Evolutionary conservation across 37 sponge, comb jelly and placozoan species (phyloP), one percentile per base, ranked within the genome.

Genomic region (Trichoplax adhaerens): DNA sequence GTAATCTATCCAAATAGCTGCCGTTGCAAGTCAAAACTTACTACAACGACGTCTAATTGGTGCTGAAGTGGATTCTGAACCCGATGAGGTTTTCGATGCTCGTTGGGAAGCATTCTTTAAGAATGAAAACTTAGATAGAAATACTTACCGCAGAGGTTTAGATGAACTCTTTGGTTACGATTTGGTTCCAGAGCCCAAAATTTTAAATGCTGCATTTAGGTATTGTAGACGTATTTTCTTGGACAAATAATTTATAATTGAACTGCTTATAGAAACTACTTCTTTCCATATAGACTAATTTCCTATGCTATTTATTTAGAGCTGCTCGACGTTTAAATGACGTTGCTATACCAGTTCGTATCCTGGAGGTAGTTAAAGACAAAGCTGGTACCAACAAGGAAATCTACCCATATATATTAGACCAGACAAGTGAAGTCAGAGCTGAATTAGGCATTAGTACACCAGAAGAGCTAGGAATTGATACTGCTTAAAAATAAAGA

Each of bases 381-480:
- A 93, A 93, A 56, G 76, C 79, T 50, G 94, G 77, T 48, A 81
- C 84, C 1, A 78, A 88, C 56, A 55, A 78, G 48, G 77, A 83
- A 55, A 85, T 88, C 2, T 93, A 93, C 65, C 65, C 79, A 48
- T 85, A 88, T 66, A 68, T 93, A 47, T 67, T 93, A 56, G 87
- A 82, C 4, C 29, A 29, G 29, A 29, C 29, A 29, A 29, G 29
- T 29, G 29, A 29, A 29, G 29, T 29, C 29, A 29, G 29, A 29
- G 29, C 29, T 29, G 94, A 93, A 53, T 75, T 93, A 5, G 94
- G 94, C 48, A 66, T 93, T n/a, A 74, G 65, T 29, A 88, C 94
- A n/a, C 90, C 90, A 12, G 94, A 93, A 53, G 90, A 93, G 68
- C 79, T 93, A 48, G 94, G 94, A 6, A 62, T 91, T 48, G 92